Percentiles rank a stretch among this genome's conserved stretches.
Conservation (phyloP, 2,888 invertebrate genomes). For the Sthenelais limicola region DNA sequence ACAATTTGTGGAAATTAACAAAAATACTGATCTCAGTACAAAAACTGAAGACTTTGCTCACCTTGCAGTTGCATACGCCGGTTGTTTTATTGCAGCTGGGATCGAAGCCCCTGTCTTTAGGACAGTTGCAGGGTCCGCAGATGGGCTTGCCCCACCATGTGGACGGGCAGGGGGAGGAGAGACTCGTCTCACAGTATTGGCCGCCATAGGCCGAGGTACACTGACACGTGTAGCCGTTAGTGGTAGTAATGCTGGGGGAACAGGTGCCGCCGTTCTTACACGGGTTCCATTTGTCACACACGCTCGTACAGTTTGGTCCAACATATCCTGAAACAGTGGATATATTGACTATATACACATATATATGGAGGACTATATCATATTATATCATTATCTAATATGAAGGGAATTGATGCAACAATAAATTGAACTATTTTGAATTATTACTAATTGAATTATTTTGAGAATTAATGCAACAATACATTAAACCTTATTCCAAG, state of each 20-base stretch:
- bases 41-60: constrained; percentile 71
- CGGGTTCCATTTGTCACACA: constrained; percentile 84
- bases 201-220: constrained; percentile 82
- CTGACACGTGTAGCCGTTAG: constrained; percentile 83
- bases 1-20: not conserved
- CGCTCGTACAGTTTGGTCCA: constrained; percentile 79
- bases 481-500: too few species aligned
- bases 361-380: too few species aligned
- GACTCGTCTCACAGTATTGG: constrained; percentile 71
- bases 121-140: constrained; percentile 95
- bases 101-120: constrained; percentile 86
- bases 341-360: too few species aligned
- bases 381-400: too few species aligned
- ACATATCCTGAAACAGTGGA: constrained; percentile 68
- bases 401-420: too few species aligned
- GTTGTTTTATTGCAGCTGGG: constrained; percentile 91
- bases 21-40: too few species aligned
- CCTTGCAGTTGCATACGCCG: constrained; percentile 92
- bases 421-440: too few species aligned
- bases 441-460: too few species aligned
- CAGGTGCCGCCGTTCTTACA: constrained; percentile 86
- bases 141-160: constrained; percentile 95
- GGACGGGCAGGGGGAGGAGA: constrained; percentile 80
- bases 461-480: too few species aligned
- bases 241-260: constrained; percentile 69